Evolutionary conservation across 2,888 invertebrate genomes (phyloP).

Genomic region (Cephus pulcher): DNA sequence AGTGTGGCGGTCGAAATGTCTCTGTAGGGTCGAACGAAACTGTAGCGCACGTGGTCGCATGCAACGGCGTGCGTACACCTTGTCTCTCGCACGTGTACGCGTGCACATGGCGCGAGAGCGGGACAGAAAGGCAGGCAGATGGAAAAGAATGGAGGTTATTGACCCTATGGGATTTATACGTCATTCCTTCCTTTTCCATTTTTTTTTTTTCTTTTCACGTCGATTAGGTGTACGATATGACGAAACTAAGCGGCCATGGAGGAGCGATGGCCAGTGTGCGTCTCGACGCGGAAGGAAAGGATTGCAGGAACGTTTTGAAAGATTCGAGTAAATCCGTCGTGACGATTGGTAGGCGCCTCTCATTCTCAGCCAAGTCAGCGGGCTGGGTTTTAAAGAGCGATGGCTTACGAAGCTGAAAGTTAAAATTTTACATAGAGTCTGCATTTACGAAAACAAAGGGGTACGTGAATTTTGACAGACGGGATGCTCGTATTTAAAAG

Average conservation of each 20-base stretch:
- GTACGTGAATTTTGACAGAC: no score
- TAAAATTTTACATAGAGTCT: no score
- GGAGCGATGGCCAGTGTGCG: background rate
- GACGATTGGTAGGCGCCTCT: background rate
- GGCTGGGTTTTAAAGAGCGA: background rate
- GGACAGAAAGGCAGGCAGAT: background rate
- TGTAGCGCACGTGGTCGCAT: constrained; percentile 1
- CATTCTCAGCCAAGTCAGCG: background rate
- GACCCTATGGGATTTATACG: constrained; percentile 6
- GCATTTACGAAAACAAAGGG: no score
- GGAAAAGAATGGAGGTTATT: constrained; percentile 6
- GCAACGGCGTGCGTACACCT: constrained; percentile 11
- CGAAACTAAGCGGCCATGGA: background rate
- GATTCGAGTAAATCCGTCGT: background rate
- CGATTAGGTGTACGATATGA: background rate
- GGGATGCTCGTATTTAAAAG: no score
- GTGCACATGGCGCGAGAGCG: constrained; percentile 16
- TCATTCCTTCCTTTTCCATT: constrained; percentile 3
- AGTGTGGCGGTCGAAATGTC: background rate
- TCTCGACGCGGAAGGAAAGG: background rate
- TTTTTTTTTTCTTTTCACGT: background rate
- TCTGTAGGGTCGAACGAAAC: background rate
- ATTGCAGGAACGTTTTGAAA: background rate
- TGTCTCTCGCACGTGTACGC: constrained; percentile 11
- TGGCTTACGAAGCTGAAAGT: no score